Base-by-base conservation (phyloP, 2,113 vertebrate species). In the Electrona antarctica region DNA sequence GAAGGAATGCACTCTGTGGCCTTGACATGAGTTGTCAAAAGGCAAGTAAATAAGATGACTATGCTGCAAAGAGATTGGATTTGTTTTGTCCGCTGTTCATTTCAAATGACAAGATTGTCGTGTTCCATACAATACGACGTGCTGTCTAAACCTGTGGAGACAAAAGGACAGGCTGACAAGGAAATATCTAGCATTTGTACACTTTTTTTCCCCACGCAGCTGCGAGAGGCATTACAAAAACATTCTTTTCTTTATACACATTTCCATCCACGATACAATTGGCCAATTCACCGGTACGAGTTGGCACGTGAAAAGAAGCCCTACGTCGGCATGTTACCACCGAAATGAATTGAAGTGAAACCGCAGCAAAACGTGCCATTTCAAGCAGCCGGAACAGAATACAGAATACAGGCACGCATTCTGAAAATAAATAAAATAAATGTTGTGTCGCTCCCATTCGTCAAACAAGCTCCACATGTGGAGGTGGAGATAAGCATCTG, bases 381-480 rank as follows among this genome's bases (percentile, higher is more conserved):
- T 62, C 33, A 6, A 28, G 33, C 3, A 8, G n/a, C n/a, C n/a
- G 14, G n/a, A 55, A 33, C 13, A 54, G 46, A 28, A 61, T 6
- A 45, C 29, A 8, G 41, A 54, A 41, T 48, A 14, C 52, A 14
- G 58, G 46, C 47, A 6, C 12, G 28, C 12, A 6, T 28, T 29
- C 29, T 60, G 21, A 8, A 48, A 59, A 49, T 41, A 52, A 51
- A 62, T 41, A 50, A 50, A 55, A 63, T 11, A 57, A 49, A 58
- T n/a, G 46, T 21, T 61, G 73, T 52, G 77, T 77, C 55, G 63
- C 28, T 29, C 11, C 54, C 73, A 82, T 87, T 85, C 78, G 85
- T 87, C 84, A 85, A 78, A 73, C 29, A 21, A 48, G 46, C 73
- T 79, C 67, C 70, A 70, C 74, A 80, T 69, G 76, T 51, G 11